Conservation (phyloP, 2,888 invertebrate species). For the Magallana nippona region DNA sequence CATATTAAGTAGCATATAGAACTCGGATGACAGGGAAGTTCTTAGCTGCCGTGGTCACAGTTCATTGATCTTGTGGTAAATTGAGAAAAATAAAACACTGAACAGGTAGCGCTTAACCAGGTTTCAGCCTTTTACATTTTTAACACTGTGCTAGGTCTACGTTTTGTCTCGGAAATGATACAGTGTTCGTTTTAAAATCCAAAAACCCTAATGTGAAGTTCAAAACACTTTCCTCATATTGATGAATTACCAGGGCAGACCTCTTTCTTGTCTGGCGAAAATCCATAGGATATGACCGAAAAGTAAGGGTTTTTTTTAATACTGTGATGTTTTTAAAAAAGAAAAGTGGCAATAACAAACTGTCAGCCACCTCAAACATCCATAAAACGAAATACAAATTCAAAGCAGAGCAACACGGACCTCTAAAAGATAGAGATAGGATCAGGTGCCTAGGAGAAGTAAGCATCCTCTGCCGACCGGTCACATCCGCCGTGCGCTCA, state of each 20-base stretch:
- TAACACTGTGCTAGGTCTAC: neutral
- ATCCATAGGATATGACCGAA: neutral
- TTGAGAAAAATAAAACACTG: neutral
- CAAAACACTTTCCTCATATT: neutral
- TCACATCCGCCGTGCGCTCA: too few species aligned
- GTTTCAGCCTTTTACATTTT: slow-evolving; percentile 25
- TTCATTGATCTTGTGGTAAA: neutral
- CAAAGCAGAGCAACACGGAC: too few species aligned
- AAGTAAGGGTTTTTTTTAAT: neutral
- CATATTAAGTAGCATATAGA: neutral
- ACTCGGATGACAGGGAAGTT: neutral
- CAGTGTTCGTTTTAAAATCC: neutral
- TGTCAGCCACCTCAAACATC: too few species aligned
- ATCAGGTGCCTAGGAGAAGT: too few species aligned
- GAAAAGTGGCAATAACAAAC: too few species aligned
- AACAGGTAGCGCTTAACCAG: neutral
- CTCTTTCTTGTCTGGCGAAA: neutral
- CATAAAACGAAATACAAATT: too few species aligned
- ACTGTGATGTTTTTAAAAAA: too few species aligned
- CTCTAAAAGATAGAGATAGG: too few species aligned
- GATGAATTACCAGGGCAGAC: neutral
- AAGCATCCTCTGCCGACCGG: too few species aligned
- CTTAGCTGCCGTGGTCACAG: slow-evolving; percentile 1
- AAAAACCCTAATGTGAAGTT: neutral
- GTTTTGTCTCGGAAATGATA: neutral